Conservation (phyloP, 2,113 vertebrate genomes). For the pig (Sus scrofa) region DNA sequence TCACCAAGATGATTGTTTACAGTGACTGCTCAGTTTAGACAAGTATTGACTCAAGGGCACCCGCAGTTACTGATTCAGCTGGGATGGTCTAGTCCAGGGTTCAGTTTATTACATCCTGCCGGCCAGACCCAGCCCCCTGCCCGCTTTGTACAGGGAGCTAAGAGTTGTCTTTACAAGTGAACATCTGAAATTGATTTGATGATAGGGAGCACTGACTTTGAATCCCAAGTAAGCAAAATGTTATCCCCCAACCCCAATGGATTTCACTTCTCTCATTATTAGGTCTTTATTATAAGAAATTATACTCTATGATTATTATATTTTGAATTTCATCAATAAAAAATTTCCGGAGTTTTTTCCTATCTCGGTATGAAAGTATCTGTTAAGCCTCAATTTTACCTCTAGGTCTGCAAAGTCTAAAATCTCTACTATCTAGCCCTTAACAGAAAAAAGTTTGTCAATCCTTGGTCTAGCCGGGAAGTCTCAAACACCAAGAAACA, state of each 20-base stretch:
- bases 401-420: neutral
- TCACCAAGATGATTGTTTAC: neutral
- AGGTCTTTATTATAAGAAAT: neutral
- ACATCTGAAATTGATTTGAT: neutral
- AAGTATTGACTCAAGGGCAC: neutral
- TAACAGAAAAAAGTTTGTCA: neutral
- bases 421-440: neutral
- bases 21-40: neutral
- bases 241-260: neutral
- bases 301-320: neutral
- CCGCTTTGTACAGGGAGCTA: neutral
- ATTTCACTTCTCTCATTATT: constrained; percentile 4
- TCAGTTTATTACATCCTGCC: neutral
- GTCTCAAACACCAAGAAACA: neutral
- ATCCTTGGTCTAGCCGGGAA: neutral
- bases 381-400: neutral
- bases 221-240: neutral
- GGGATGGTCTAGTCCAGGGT: neutral
- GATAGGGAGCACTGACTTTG: neutral
- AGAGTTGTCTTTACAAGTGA: neutral
- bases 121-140: neutral
- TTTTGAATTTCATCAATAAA: neutral
- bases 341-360: neutral
- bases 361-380: neutral
- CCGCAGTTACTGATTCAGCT: neutral